Evolutionary conservation across 2,888 invertebrate genomes (phyloP).

Genomic region (Papilio gigon): DNA sequence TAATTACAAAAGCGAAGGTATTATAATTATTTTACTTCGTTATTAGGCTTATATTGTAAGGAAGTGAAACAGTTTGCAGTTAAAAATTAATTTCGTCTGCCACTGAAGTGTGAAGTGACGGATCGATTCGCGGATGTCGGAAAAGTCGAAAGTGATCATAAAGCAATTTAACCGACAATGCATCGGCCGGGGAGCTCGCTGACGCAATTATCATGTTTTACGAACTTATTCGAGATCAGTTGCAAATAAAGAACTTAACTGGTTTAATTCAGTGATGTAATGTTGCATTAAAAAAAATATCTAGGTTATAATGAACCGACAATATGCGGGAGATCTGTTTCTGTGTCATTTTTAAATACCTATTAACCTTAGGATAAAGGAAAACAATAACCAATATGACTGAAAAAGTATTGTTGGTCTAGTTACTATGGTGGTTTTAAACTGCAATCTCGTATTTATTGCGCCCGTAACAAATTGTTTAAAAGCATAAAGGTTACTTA

Average conservation of each 20-base stretch:
- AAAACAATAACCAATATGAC: too few species aligned
- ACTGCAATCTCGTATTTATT: not conserved
- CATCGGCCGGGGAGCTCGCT: conserved; percentile 11
- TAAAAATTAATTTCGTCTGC: conserved; percentile 45
- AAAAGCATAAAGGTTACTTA: conserved; percentile 15
- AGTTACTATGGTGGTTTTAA: too few species aligned
- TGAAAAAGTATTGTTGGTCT: not conserved
- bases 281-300: conserved; percentile 14
- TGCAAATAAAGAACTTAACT: conserved; percentile 23
- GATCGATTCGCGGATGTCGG: conserved; percentile 38
- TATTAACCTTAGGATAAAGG: too few species aligned
- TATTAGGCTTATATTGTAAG: not conserved
- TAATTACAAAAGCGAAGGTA: not conserved
- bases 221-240: conserved; percentile 30
- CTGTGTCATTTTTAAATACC: not conserved
- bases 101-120: conserved; percentile 46
- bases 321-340: not conserved
- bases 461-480: conserved; percentile 7
- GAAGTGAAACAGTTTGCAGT: conserved; percentile 11
- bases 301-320: conserved; percentile 13
- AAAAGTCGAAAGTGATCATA: conserved; percentile 45
- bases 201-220: conserved; percentile 29
- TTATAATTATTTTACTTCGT: not conserved
- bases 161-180: conserved; percentile 44
- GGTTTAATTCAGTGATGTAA: conserved; percentile 29